Conservation (phyloP, 35 echinoderm and acorn worm species). For the Heliocidaris erythrogramma region DNA sequence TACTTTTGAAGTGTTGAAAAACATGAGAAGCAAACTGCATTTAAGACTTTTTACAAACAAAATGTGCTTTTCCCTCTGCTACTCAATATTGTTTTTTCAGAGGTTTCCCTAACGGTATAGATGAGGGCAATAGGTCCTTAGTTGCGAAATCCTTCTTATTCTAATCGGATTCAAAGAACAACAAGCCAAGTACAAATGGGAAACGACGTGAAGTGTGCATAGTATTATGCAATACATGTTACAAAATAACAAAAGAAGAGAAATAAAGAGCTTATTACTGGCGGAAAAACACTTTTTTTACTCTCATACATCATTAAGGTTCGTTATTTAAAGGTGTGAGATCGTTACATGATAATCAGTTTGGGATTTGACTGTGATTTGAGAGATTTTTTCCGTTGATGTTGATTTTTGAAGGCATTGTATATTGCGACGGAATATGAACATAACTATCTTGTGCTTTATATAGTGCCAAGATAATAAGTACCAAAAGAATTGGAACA, state of each 20-base stretch:
- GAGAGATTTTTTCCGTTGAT: neutral
- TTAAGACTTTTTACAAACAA: neutral
- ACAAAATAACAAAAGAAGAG: neutral
- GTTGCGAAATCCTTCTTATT: neutral
- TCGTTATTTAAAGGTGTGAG: too few species aligned
- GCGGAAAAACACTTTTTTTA: neutral
- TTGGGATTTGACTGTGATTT: too few species aligned
- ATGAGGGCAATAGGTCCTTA: neutral
- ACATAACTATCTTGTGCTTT: too few species aligned
- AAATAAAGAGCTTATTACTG: neutral
- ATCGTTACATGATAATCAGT: too few species aligned
- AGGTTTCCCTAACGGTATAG: neutral
- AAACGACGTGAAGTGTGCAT: neutral
- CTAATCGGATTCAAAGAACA: neutral
- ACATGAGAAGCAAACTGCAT: too few species aligned
- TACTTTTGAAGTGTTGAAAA: too few species aligned
- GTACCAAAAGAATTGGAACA: too few species aligned
- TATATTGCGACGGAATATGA: too few species aligned
- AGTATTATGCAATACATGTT: neutral
- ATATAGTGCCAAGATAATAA: too few species aligned
- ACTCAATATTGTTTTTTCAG: neutral
- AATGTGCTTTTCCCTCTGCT: neutral
- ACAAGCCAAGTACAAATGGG: neutral
- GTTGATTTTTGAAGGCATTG: neutral
- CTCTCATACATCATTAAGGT: too few species aligned